These are phyloP conservation scores for Malachius bipustulatus DNA, from an alignment of 2,888 invertebrate species.

Conservation along the genomic window DNA sequence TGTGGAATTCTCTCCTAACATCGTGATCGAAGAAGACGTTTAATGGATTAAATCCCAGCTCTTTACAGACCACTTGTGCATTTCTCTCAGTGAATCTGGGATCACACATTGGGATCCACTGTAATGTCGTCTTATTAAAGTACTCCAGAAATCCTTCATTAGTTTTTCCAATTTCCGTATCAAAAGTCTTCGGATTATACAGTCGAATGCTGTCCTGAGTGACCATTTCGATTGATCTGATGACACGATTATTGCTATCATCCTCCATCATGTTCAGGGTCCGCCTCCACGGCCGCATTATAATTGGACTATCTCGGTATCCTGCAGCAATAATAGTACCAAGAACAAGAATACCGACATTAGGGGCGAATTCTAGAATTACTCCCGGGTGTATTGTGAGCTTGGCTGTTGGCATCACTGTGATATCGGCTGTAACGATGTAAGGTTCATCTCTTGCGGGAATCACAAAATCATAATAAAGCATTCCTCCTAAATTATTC, in stretches of 20 bases:
- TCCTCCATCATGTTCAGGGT: conserved; percentile 28
- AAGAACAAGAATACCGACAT: conserved; percentile 89
- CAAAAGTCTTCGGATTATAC: conserved; percentile 65
- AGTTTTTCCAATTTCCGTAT: conserved; percentile 42
- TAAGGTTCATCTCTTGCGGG: conserved; percentile 59
- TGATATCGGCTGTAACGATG: conserved; percentile 76
- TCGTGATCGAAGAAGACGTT: conserved; percentile 83
- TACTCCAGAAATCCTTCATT: conserved; percentile 88
- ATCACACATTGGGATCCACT: conserved; percentile 97
- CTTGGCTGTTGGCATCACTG: conserved; percentile 89
- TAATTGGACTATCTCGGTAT: conserved; percentile 57
- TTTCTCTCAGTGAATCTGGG: conserved; percentile 90
- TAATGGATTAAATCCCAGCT: conserved; percentile 78
- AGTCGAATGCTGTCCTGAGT: conserved; percentile 57
- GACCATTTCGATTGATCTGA: conserved; percentile 46
- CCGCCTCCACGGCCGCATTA: conserved; percentile 54
- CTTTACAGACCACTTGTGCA: conserved; percentile 91
- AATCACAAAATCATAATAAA: conserved; percentile 54
- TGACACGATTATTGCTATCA: conserved; percentile 33
- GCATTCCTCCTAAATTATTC: conserved; percentile 65
- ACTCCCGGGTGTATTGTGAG: conserved; percentile 82
- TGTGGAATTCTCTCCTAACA: conserved; percentile 76
- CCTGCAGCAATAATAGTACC: conserved; percentile 83
- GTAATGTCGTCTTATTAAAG: conserved; percentile 87
- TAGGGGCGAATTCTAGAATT: conserved; percentile 85